These are phyloP conservation scores for Crax fasciolata DNA, from an alignment of 2,797 vertebrate species.

Conservation along the genomic window DNA sequence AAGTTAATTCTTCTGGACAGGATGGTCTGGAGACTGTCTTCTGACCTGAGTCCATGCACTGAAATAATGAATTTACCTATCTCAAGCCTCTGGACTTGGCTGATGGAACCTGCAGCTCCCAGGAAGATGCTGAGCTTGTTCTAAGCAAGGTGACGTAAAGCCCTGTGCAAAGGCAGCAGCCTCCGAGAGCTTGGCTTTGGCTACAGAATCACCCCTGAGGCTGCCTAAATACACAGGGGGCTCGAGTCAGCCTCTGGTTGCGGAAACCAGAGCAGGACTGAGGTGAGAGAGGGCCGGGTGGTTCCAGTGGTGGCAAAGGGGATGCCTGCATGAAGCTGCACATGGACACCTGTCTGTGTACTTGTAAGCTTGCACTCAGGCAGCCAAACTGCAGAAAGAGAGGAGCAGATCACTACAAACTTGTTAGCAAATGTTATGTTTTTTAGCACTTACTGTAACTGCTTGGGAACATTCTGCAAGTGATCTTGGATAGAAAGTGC, in stretches of 20 bases:
- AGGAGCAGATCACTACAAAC: background rate
- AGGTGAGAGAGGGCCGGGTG: background rate
- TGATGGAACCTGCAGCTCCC: background rate
- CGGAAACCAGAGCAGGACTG: fast-evolving
- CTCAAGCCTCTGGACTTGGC: background rate
- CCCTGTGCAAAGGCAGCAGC: background rate
- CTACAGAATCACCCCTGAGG: fast-evolving
- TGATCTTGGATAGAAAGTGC: background rate
- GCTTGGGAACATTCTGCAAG: background rate
- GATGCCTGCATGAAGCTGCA: fast-evolving
- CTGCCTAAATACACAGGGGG: background rate
- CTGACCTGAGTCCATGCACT: background rate
- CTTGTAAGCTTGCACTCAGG: background rate
- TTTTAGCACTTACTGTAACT: background rate
- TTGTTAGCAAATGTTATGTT: background rate
- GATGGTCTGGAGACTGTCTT: too few species aligned
- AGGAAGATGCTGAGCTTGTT: background rate
- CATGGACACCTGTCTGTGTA: fast-evolving
- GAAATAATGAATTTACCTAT: background rate
- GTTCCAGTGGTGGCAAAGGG: background rate
- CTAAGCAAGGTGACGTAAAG: background rate
- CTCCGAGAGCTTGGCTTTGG: background rate
- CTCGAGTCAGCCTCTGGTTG: background rate
- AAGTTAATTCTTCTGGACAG: too few species aligned
- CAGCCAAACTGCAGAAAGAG: background rate